Evolutionary conservation across 2,797 vertebrate species (phyloP).

Genomic region (Garrulus glandarius): DNA sequence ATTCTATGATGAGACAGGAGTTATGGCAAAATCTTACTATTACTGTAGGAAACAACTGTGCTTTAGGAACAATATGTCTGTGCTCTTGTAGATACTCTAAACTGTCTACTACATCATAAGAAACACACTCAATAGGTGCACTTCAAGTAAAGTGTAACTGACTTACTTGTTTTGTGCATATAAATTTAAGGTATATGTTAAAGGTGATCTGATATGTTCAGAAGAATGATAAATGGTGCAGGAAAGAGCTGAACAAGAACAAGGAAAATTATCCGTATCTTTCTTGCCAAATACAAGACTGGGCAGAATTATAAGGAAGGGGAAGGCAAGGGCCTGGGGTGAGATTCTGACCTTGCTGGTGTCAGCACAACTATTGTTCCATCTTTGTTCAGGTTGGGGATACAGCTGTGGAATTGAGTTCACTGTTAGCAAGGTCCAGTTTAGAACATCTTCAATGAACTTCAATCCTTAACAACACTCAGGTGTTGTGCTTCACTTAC

Average conservation of each 20-base stretch:
- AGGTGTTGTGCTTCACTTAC: not conserved
- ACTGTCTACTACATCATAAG: not conserved
- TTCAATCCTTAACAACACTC: not conserved
- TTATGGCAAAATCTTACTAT: not conserved
- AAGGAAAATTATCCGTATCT: not conserved
- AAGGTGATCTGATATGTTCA: not conserved
- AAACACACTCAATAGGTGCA: not conserved
- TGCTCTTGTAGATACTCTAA: not conserved
- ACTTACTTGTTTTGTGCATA: not conserved
- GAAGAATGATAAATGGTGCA: not conserved
- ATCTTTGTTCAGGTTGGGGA: not conserved
- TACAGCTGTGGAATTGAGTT: not conserved
- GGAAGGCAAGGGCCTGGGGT: not conserved
- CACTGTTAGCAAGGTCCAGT: not conserved
- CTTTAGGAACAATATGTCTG: not conserved
- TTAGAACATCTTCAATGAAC: not conserved
- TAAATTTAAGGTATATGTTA: not conserved
- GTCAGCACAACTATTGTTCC: not conserved
- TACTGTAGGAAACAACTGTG: not conserved
- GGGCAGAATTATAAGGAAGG: not conserved
- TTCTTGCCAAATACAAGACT: conserved; percentile 4
- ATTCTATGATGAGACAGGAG: not conserved
- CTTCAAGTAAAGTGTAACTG: not conserved
- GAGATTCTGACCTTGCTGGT: not conserved
- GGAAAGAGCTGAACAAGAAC: not conserved